A percentile compares a stretch with the other conserved stretches of the same genome.
phyloP scores from a whole-genome alignment of 2,797 vertebrate genomes.

The Cirrhinus mrigala region DNA sequence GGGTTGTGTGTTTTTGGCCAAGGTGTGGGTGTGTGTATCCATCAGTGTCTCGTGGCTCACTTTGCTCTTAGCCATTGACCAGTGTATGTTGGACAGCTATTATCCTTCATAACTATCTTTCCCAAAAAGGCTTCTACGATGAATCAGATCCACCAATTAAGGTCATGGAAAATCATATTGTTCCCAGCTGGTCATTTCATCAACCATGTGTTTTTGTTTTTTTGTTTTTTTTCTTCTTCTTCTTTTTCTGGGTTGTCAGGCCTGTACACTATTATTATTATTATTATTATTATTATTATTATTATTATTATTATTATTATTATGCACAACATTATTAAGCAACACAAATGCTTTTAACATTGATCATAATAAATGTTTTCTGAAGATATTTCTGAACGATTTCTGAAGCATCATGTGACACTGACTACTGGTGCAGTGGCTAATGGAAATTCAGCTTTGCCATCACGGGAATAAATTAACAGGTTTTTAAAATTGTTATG shows the following conservation, averaged over 20 bases:
- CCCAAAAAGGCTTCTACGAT: neutral
- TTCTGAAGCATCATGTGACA: neutral
- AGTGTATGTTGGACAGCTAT: neutral
- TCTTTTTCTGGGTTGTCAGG: neutral
- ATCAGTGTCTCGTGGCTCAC: neutral
- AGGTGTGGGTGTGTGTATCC: neutral
- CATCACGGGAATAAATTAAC: too few relatives aligned
- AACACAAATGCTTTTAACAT: neutral
- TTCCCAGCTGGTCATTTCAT: neutral
- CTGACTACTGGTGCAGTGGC: too few relatives aligned
- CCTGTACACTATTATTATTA: neutral
- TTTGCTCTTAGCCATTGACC: neutral
- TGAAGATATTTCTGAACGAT: neutral
- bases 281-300: neutral
- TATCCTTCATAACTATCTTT: neutral
- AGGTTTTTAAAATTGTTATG: too few relatives aligned
- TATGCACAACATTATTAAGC: neutral
- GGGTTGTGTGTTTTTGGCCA: slow-evolving; percentile 21
- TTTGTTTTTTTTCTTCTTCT: too few relatives aligned
- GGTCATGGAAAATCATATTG: neutral
- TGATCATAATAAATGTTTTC: too few relatives aligned
- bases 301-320: too few relatives aligned
- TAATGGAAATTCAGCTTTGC: neutral
- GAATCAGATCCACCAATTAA: neutral
- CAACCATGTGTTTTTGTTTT: neutral